Evolutionary conservation across 1,140 invertebrate genomes (phyloP).

Genomic region (Teleogryllus occipitalis): DNA sequence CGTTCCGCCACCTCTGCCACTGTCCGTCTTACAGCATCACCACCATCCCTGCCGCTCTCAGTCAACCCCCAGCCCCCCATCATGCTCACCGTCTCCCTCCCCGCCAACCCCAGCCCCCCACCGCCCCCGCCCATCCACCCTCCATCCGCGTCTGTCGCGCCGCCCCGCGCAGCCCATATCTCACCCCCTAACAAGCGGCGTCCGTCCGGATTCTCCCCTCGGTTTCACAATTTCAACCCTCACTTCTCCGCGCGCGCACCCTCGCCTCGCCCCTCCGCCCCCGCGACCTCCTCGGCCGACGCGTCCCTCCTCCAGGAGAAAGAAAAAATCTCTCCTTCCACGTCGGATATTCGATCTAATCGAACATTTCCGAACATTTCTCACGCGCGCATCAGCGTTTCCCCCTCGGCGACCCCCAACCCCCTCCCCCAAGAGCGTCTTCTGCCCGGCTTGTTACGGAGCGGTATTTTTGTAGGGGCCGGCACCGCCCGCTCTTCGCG

Average conservation of each 20-base stretch:
- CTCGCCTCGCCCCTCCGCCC: no score
- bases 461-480: neutral
- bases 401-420: no score
- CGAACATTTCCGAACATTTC: conserved; percentile 4
- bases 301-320: neutral
- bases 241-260: neutral
- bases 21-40: no score
- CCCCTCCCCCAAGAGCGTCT: neutral
- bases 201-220: neutral
- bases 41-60: no score
- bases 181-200: neutral
- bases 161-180: neutral
- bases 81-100: neutral
- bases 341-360: neutral
- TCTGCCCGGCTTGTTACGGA: neutral
- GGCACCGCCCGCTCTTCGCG: neutral
- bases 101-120: no score
- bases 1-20: no score
- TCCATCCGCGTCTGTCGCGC: no score
- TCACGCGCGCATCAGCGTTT: neutral
- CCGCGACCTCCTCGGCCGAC: neutral
- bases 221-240: neutral
- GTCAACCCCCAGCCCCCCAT: no score
- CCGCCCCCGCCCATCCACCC: neutral
- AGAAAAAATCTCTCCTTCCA: neutral